Evolutionary conservation across 23 tunicate genomes (phyloP), one percentile per base, ranked within the genome.

Genomic region (Diplosoma virens): DNA sequence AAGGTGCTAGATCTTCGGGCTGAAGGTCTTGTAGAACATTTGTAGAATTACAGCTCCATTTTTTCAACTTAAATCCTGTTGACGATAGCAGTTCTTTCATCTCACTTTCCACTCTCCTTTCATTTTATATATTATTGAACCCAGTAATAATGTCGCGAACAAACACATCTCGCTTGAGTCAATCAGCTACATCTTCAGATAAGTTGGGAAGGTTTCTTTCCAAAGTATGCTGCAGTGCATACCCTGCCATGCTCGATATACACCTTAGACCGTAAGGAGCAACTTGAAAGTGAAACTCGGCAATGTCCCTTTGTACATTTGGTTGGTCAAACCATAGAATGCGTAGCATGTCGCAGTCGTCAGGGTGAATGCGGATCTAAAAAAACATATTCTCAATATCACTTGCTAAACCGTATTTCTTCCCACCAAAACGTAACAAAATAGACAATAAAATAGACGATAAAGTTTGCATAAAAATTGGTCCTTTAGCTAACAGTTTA

Each of bases 371-470:
- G 34, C 69, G 34, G 4, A 61, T 61, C n/a, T 61, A 35, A 29
- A 61, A 61, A n/a, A 61, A 61, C 69, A 61, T 61, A 61, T 61
- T 61, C 6, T 34, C 9, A 4, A 61, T 61, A 22, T 61, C 69
- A 22, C 69, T n/a, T 5, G 35, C 69, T 9, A 61, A 27, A 29
- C 69, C 69, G n/a, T 29, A 29, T n/a, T 61, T 27, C n/a, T 29
- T 61, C 35, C 30, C 69, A 27, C 69, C 69, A 29, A 61, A 61
- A 3, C 69, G 35, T 27, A 61, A 27, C 35, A 61, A 29, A 29
- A 29, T 29, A 27, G 35, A 28, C 18, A 7, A 35, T 6, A 61
- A 22, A 5, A 35, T 27, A 27, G 35, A 28, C 18, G 9, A 35
- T 6, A 61, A 22, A 5, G 69, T 27, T 35, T 61, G 69, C 69